Evolutionary conservation across 64 coral and sea anemone species (phyloP).

Genomic region (Catalaphyllia jardinei): DNA sequence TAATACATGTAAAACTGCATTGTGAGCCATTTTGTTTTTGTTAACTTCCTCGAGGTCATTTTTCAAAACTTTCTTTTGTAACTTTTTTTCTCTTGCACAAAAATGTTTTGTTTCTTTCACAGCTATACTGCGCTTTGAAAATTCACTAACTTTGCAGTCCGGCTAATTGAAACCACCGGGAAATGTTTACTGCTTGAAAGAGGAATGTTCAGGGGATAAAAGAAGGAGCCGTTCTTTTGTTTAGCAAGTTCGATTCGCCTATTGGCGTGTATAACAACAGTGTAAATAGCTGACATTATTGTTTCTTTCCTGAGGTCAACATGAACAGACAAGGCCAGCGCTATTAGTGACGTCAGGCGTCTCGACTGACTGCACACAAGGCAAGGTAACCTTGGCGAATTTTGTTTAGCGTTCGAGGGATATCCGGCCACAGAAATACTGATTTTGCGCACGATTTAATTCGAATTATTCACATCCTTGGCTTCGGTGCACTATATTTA

Average conservation of each 20-base stretch:
- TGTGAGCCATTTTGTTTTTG: no score
- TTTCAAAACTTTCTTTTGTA: no score
- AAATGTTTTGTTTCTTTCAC: no score
- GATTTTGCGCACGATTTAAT: neutral
- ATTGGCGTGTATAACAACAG: neutral
- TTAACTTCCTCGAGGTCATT: no score
- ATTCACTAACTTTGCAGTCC: no score
- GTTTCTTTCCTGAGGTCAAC: neutral
- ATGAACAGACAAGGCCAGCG: neutral
- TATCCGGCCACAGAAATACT: neutral
- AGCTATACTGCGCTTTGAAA: no score
- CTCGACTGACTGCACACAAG: slow-evolving; percentile 9
- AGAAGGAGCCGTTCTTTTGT: neutral
- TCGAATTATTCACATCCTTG: neutral
- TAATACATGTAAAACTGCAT: no score
- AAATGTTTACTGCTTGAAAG: neutral
- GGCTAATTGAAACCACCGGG: no score
- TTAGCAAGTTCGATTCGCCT: neutral
- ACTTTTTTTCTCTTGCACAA: no score
- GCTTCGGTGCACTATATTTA: neutral
- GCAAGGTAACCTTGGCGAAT: slow-evolving; percentile 67
- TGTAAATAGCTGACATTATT: neutral
- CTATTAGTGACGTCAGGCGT: slow-evolving; percentile 12
- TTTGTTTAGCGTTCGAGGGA: slow-evolving; percentile 50
- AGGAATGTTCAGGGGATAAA: neutral